Evolutionary conservation across 2,888 invertebrate species (phyloP), one percentile per base, ranked within the genome.

Genomic region (Polydrusus tereticollis): DNA sequence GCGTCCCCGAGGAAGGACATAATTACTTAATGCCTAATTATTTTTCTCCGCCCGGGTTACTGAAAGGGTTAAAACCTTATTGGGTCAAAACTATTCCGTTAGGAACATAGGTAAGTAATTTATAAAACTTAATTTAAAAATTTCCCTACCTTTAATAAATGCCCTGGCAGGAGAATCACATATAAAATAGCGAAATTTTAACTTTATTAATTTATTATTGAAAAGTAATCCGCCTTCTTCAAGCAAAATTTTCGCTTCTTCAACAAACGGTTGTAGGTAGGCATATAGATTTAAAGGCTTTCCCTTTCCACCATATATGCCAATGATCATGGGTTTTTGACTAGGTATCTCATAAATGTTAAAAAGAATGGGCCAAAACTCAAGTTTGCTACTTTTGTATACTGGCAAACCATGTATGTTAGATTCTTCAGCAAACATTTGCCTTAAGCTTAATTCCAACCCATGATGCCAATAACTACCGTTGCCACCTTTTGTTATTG

Each of bases 301-400:
- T 16, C 72, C 68, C 16, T 59, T 45, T 23, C 75, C 73, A 65
- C 69, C 66, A 62, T 74, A 77, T 10, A 77, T 77, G 26, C 74
- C 77, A 41, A 77, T 68, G 18, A 73, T 41, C 73, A 72, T 73
- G 16, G 73, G 76, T 50, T 65, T 52, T 52, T 72, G 20, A 14
- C 68, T 6, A 33, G 72, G 67, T 26, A 64, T 2, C 38, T 76
- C 64, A 43, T 21, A 59, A 57, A 77, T 69, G 21, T 77, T 75
- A 16, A 45, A 77, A 8, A 78, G 58, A 16, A 77, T 77, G 20
- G 77, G 77, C 76, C 78, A 79, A 62, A 78, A 77, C 67, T 78
- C 76, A 59, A n/a, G n/a, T n/a, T n/a, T n/a, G n/a, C n/a, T n/a
- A n/a, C n/a, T n/a, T n/a, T n/a, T n/a, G n/a, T n/a, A 77, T 38